These are phyloP conservation scores for Vombatus ursinus DNA, from an alignment of 2,113 vertebrate species.

Conservation along the genomic window DNA sequence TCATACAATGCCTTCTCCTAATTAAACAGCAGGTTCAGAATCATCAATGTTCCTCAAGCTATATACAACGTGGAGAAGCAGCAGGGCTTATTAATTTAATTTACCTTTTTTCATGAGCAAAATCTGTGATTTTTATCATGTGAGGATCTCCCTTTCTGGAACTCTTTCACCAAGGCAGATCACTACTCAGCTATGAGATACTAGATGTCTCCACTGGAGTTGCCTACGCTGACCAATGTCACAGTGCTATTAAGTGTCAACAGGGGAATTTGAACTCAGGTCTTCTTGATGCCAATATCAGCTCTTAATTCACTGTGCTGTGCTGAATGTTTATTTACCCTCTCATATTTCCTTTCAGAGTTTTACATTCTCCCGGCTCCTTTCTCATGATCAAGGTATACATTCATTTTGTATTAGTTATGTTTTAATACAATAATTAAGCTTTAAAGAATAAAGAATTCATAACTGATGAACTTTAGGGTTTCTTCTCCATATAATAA, in stretches of 20 bases:
- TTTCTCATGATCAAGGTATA: background rate
- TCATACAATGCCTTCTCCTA: background rate
- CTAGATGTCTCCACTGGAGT: background rate
- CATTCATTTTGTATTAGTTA: background rate
- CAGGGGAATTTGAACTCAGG: background rate
- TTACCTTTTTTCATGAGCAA: background rate
- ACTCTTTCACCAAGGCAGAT: background rate
- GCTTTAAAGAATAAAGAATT: background rate
- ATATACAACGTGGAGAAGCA: background rate
- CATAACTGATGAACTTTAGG: background rate
- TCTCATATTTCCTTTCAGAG: background rate
- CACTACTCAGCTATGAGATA: background rate
- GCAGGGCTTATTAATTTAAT: background rate
- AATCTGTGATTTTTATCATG: background rate
- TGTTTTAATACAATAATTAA: background rate
- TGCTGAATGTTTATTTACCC: background rate
- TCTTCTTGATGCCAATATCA: background rate
- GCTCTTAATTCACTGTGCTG: background rate
- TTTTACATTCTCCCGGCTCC: background rate
- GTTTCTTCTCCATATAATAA: background rate
- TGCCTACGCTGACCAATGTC: background rate
- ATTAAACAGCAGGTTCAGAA: background rate
- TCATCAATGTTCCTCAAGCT: background rate
- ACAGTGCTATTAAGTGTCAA: background rate
- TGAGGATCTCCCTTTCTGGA: background rate